Conservation (phyloP, 2,113 vertebrate species). For the Pterophyllum scalare region DNA sequence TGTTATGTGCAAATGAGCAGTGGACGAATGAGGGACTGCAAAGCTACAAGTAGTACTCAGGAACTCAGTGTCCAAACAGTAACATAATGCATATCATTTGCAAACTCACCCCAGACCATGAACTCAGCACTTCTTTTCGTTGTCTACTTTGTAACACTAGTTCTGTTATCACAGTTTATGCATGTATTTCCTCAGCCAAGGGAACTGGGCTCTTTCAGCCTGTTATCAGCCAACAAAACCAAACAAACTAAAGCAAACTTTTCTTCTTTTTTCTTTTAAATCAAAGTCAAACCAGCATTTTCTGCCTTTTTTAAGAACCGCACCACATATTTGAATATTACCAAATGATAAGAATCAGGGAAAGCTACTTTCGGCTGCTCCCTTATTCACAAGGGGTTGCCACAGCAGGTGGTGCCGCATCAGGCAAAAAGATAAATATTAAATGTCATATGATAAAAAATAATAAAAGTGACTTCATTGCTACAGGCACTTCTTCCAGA, state of each 20-base stretch:
- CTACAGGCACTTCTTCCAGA: neutral
- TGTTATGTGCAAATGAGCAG: conserved; percentile 57
- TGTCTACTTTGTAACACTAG: neutral
- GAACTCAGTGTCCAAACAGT: conserved; percentile 35
- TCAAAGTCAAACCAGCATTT: neutral
- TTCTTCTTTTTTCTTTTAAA: too few species aligned
- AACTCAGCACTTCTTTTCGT: neutral
- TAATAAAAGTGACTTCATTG: neutral
- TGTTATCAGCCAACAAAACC: neutral
- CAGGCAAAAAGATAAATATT: conserved; percentile 4
- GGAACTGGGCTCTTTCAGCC: neutral
- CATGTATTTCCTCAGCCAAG: neutral
- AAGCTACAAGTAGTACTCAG: conserved; percentile 49
- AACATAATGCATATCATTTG: conserved; percentile 1
- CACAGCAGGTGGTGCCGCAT: neutral
- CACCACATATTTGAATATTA: neutral
- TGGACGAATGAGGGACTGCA: conserved; percentile 2
- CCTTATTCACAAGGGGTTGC: neutral
- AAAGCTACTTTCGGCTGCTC: neutral
- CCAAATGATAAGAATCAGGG: neutral
- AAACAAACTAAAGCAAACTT: neutral
- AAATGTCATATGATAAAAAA: neutral
- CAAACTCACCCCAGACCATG: neutral
- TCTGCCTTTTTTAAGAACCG: neutral
- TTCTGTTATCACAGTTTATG: neutral